Base-by-base conservation (phyloP, 2,888 invertebrate genomes). In the Drosophila paranaensis region DNA sequence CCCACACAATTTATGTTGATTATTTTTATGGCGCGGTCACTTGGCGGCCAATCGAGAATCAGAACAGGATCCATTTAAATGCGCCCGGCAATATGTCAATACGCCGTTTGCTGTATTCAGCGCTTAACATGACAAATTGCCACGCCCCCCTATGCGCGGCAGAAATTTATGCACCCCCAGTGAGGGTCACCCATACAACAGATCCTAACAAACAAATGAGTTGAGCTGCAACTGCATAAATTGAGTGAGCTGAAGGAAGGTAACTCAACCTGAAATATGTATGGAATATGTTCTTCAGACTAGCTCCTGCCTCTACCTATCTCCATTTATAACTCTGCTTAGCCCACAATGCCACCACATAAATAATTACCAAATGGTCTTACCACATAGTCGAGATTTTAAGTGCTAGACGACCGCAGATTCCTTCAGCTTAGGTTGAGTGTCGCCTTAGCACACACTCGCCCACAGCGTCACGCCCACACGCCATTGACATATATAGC, bases 21-120 rank as follows among this genome's bases (percentile, higher is more conserved):
- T 84, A 88, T 88, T 88, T 85, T 88, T 88, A 87, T 88, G 83
- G 82, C 74, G 82, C 88, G 86, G 84, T 84, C 84, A 84, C 79
- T 83, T 83, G 83, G 81, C 69, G 83, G 85, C 81, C 82, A 77
- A 80, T 73, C 79, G 83, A 74, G 79, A 67, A 79, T 79, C 81
- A 65, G 70, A 73, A 74, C 82, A 82, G 80, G 80, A 84, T 70
- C 70, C 82, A 86, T 82, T 86, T 81, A 77, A 74, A 73, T 74
- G 39, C 64, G 67, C 56, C 80, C 58, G 75, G 72, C 82, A 85
- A 85, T 87, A 87, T 87, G 87, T 87, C 85, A 84, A 82, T 83
- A 76, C 54, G 50, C 42, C 50, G 62, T 65, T 78, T 68, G 63
- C 65, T 69, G 67, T 74, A 72, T 73, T 79, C 71, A 81, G 63